Conservation (phyloP, 2,797 vertebrate species). For the Meriones psammophilus region DNA sequence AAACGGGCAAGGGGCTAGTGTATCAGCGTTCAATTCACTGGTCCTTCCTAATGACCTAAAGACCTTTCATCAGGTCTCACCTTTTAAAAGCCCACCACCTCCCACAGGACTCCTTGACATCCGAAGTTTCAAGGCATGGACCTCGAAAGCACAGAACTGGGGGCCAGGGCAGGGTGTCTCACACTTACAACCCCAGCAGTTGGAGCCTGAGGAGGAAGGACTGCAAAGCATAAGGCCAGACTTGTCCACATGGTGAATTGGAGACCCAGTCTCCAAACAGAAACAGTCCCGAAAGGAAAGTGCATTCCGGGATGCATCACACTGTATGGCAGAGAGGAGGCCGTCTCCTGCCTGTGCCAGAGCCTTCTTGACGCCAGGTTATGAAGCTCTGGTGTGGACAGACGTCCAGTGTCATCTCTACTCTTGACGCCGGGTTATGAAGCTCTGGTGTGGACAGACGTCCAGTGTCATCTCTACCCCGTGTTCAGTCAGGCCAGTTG, state of each 20-base stretch:
- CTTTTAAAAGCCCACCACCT: not conserved
- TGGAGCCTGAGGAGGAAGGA: not conserved
- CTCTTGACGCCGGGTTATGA: no score
- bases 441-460: accelerated
- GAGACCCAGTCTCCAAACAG: no score
- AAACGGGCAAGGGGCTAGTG: not conserved
- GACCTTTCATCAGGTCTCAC: not conserved
- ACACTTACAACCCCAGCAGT: not conserved
- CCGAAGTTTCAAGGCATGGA: not conserved
- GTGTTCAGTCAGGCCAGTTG: accelerated
- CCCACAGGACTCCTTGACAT: no score
- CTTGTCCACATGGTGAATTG: no score
- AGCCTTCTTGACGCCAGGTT: accelerated
- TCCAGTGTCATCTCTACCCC: not conserved
- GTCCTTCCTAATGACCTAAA: not conserved
- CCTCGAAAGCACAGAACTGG: not conserved
- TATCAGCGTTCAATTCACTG: no score
- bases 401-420: not conserved
- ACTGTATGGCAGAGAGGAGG: not conserved
- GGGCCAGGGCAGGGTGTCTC: not conserved
- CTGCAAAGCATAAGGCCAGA: not conserved
- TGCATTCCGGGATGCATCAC: accelerated
- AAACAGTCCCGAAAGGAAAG: not conserved
- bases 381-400: accelerated
- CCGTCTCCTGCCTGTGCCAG: not conserved